These are phyloP conservation scores for Corythucha ciliata DNA, from an alignment of 2,888 invertebrate species.

Conservation along the genomic window DNA sequence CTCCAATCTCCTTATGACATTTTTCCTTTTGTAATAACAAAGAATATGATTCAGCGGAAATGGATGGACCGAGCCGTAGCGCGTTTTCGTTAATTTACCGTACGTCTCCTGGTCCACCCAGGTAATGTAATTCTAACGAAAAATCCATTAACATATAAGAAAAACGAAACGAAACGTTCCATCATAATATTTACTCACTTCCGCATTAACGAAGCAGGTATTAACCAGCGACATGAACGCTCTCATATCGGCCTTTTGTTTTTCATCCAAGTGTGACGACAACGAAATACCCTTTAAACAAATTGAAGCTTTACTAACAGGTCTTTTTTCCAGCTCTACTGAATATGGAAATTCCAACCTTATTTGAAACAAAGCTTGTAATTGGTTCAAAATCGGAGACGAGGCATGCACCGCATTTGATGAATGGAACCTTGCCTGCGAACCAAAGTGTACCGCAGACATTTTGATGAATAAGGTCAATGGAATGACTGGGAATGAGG, in stretches of 20 bases:
- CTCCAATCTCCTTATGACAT: constrained; percentile 60
- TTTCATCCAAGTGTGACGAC: constrained; percentile 58
- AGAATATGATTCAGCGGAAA: constrained; percentile 83
- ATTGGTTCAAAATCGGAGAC: constrained; percentile 87
- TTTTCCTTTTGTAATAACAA: constrained; percentile 63
- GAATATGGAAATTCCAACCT: too few species aligned
- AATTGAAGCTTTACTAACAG: not conserved
- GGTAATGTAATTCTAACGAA: constrained; percentile 63
- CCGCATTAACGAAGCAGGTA: constrained; percentile 81
- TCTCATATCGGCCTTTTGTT: constrained; percentile 80
- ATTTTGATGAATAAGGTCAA: not conserved
- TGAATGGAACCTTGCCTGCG: constrained; percentile 78
- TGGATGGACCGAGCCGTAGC: constrained; percentile 83
- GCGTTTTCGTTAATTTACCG: constrained; percentile 66
- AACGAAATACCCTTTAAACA: constrained; percentile 56
- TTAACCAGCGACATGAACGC: constrained; percentile 88
- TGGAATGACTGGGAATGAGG: not conserved
- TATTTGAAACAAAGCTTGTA: constrained; percentile 76
- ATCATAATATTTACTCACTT: constrained; percentile 50
- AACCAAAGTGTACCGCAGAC: constrained; percentile 24
- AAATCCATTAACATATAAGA: not conserved
- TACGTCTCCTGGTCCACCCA: constrained; percentile 77
- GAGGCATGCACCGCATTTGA: constrained; percentile 80
- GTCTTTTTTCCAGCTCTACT: too few species aligned
- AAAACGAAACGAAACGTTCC: too few species aligned